Percentiles rank a stretch among this genome's conserved stretches.
Conservation (phyloP, 2,113 vertebrate species). For the Vombatus ursinus region DNA sequence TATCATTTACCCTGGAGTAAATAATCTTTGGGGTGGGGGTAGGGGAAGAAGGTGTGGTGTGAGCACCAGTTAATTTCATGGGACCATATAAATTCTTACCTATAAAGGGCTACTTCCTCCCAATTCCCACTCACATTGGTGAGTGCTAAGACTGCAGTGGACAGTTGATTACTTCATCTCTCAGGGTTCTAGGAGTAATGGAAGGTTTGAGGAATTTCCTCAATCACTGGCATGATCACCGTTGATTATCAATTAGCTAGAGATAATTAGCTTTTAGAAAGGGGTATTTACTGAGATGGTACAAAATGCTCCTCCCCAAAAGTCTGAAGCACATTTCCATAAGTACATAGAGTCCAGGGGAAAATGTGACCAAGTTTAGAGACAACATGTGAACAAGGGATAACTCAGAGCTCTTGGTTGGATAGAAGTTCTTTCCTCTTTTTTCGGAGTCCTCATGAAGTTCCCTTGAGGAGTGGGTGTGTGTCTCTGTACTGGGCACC, state of each 20-base stretch:
- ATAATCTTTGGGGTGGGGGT: not conserved
- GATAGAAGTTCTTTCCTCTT: not conserved
- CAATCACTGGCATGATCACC: not conserved
- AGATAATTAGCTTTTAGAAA: not conserved
- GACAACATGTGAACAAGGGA: not conserved
- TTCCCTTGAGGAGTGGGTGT: not conserved
- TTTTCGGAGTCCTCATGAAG: not conserved
- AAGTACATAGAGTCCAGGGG: not conserved
- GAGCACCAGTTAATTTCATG: not conserved
- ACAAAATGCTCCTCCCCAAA: not conserved
- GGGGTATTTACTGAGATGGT: not conserved
- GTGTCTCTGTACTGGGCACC: not conserved
- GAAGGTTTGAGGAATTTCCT: not conserved
- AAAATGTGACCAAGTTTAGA: not conserved
- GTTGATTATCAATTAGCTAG: not conserved
- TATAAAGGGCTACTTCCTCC: not conserved
- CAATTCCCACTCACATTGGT: not conserved
- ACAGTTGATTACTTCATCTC: not conserved
- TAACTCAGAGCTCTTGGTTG: not conserved
- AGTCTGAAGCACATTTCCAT: not conserved
- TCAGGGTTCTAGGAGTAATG: not conserved
- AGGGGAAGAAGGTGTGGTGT: not conserved
- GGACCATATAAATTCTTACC: not conserved
- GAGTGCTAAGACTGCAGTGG: not conserved
- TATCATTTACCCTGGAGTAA: not conserved